These are phyloP conservation scores for Polypedilum pembai DNA, from an alignment of 1,140 invertebrate genomes.

Conservation along the genomic window DNA sequence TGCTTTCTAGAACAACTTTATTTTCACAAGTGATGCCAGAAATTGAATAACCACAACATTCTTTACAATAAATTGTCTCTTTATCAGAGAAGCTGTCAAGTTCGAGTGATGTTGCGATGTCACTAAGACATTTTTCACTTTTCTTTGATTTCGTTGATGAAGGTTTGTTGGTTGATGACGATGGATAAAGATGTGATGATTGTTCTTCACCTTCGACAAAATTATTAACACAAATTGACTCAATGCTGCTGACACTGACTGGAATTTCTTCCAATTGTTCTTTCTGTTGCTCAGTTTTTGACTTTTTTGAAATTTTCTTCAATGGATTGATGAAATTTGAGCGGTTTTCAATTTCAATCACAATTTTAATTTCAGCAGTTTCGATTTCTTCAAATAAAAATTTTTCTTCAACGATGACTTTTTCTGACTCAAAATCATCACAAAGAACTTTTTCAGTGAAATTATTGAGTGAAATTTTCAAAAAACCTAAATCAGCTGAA, in stretches of 20 bases:
- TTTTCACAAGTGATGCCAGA: not conserved
- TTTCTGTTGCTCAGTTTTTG: not conserved
- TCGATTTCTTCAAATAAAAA: not conserved
- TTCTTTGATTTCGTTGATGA: constrained; percentile 6
- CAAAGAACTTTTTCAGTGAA: not conserved
- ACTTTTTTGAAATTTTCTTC: not conserved
- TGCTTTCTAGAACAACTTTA: not conserved
- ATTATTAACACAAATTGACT: not conserved
- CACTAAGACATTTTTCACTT: not conserved
- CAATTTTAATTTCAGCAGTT: not conserved
- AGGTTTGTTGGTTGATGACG: not conserved
- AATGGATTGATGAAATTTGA: not conserved
- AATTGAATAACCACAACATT: not conserved
- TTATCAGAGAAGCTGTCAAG: not conserved
- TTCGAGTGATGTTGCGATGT: not conserved
- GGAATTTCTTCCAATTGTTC: not conserved
- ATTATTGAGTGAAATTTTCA: no score
- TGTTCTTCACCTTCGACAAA: not conserved
- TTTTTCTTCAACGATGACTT: not conserved
- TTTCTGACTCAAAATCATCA: not conserved
- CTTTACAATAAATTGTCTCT: not conserved
- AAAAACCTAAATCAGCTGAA: not conserved
- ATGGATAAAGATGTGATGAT: not conserved
- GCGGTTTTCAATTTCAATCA: not conserved
- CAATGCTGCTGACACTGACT: not conserved